Conservation (phyloP, 2,797 vertebrate species). For the Acrossocheilus fasciatus region DNA sequence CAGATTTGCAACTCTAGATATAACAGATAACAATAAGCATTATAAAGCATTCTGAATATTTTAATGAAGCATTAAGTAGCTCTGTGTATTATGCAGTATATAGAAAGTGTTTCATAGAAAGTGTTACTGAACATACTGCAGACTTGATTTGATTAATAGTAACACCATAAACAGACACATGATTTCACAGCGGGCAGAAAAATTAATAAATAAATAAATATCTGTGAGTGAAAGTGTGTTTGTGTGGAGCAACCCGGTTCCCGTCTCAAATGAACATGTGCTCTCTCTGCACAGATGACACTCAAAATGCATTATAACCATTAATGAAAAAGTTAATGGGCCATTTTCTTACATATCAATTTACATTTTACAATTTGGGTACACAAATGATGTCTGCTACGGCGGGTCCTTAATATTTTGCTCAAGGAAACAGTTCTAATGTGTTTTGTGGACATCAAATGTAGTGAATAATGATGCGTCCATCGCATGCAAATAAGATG, state of each 20-base stretch:
- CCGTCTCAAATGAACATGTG: slow-evolving; percentile 72
- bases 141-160: slow-evolving; percentile 43
- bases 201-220: slow-evolving; percentile 45
- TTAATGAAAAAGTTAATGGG: slow-evolving; percentile 99
- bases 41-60: background rate
- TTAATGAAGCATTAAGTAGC: background rate
- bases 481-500: slow-evolving; percentile 94
- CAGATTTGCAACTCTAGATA: background rate
- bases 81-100: background rate
- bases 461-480: slow-evolving; percentile 98
- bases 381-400: slow-evolving; percentile 97
- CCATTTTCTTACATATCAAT: slow-evolving; percentile 99
- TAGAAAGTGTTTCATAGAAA: background rate
- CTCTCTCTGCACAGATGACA: slow-evolving; percentile 83
- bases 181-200: slow-evolving; percentile 43
- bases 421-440: slow-evolving; percentile 98
- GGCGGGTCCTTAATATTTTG: slow-evolving; percentile 88
- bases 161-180: slow-evolving; percentile 32
- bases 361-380: slow-evolving; percentile 98
- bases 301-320: slow-evolving; percentile 97
- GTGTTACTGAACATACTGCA: slow-evolving; percentile 23
- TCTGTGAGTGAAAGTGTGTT: slow-evolving; percentile 54
- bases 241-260: slow-evolving; percentile 54
- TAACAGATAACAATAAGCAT: background rate
- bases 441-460: slow-evolving; percentile 98